Evolutionary conservation across 2,797 vertebrate genomes (phyloP), one percentile per base, ranked within the genome.

Genomic region (Malacoctenus gilli): DNA sequence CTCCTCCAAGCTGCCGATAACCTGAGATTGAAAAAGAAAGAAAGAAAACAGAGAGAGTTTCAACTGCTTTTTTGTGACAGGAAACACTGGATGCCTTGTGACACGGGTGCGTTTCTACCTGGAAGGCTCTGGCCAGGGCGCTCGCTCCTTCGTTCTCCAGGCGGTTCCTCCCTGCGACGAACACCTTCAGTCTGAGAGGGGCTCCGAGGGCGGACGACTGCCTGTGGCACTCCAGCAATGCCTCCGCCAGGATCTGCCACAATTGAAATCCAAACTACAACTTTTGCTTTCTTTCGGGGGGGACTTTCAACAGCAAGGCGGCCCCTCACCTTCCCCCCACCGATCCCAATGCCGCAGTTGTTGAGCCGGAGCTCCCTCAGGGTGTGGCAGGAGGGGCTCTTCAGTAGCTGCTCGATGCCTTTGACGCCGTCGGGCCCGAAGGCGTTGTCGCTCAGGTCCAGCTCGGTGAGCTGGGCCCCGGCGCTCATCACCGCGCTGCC

Each of bases 331-430:
- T 93, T 96, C 72, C 96, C 97, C 31, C 97, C 97, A 32, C 94
- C 96, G 5, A 94, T 93, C 50, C 97, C 97, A 95, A 98, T 94
- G 70, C 97, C 97, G 65, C 96, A 99, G 82, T 99, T 99, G 88
- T 98, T 98, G 58, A 98, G 94, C 65, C 90, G 94, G 36, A 99
- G 92, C 11, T 95, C 93, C 23, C 87, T 88, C 9, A 99, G 70
- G 0, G 90, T 94, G 87, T 95, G 94, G 79, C 96, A 99, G 0
- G 90, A 67, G 0, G 93, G 68, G 54, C 96, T 98, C 87, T 92
- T 95, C 67, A 99, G 87, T 50, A 99, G 85, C 1, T 87, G 85
- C 72, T 98, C 95, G 1, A 98, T 95, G 61, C 94, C 95, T 60
- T 91, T 95, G 42, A 99, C 94, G 0, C 97, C 96, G 0, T 98